Evolutionary conservation across 2,113 vertebrate species (phyloP).

Genomic region (Polyodon spathula): DNA sequence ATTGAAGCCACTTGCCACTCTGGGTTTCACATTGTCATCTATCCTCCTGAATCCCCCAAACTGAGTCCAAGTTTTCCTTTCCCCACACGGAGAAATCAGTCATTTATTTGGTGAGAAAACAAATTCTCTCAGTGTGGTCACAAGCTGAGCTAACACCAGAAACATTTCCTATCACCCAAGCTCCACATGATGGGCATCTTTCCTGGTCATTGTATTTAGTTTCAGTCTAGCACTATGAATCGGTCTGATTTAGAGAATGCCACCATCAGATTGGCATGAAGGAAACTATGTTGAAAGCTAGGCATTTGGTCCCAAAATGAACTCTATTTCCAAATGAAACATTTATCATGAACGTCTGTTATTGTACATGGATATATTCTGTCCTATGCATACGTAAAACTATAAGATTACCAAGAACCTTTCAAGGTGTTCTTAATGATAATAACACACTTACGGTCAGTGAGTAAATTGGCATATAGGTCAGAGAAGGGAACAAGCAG

Average conservation of each 20-base stretch:
- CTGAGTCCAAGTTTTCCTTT: conserved; percentile 26
- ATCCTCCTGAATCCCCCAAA: too few species aligned
- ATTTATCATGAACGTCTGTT: conserved; percentile 30
- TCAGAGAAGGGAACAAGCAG: too few species aligned
- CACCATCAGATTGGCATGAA: conserved; percentile 28
- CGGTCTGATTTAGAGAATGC: conserved; percentile 37
- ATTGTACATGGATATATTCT: too few species aligned
- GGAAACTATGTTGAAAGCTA: conserved; percentile 56
- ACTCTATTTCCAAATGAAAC: conserved; percentile 24
- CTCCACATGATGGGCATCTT: conserved; percentile 34
- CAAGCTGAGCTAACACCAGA: conserved; percentile 57
- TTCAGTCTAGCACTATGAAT: conserved; percentile 40
- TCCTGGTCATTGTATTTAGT: conserved; percentile 52
- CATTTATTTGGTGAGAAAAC: conserved; percentile 61
- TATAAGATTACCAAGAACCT: too few species aligned
- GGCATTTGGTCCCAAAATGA: conserved; percentile 34
- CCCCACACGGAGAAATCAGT: conserved; percentile 29
- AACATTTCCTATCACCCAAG: conserved; percentile 46
- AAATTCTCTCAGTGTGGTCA: conserved; percentile 54
- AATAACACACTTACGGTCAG: too few species aligned
- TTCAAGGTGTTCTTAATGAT: too few species aligned
- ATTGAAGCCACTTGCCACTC: too few species aligned
- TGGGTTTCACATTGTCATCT: too few species aligned
- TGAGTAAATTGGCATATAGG: too few species aligned
- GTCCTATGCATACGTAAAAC: too few species aligned